Base-by-base conservation (phyloP, 2,797 vertebrate species). In the Octomys mimax region DNA sequence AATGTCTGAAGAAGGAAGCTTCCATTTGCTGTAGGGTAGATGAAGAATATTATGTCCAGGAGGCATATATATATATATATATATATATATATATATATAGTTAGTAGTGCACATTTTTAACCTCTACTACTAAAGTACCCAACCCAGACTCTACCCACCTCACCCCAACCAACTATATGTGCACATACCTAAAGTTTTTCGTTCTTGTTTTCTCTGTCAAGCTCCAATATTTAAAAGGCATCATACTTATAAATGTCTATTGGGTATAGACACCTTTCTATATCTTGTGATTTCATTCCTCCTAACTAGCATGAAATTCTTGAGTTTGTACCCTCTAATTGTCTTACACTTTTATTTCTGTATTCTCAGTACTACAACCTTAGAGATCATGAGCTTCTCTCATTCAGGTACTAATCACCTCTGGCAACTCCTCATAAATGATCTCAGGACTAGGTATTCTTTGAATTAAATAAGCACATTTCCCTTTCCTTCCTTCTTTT, bases 91-190 rank as follows among this genome's bases (percentile, higher is more conserved):
- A 42, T 42, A 42, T 42, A 42, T 42, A 42, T 42, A 8, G 28
- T 93, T 90, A 42, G 31, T 21, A 52, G 18, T 75, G 68, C 21
- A 81, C 49, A 82, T 90, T 68, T 92, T 93, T 81, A 90, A 82
- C 68, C 46, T 82, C 16, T 54, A 5, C n/a, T 75, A 90, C 82
- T 75, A 84, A 62, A 84, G 49, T 75, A 36, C 11, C 19, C 54
- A 49, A 28, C 52, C 59, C 39, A 68, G n/a, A 86, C 28, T 73
- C 31, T 9, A 21, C 28, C 46, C 5, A 16, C 7, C 13, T 39
- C 28, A 66, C 36, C 36, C 46, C 5, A 33, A 26, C n/a, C 61
- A 64, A 52, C n/a, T 39, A 78, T 18, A 78, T 21, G 83, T 8
- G 59, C 19, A 59, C 10, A 59, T 16, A 59, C 78, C 57, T 42